Conservation (phyloP, 2,888 invertebrate species). For the Acrobeloides nanus region DNA sequence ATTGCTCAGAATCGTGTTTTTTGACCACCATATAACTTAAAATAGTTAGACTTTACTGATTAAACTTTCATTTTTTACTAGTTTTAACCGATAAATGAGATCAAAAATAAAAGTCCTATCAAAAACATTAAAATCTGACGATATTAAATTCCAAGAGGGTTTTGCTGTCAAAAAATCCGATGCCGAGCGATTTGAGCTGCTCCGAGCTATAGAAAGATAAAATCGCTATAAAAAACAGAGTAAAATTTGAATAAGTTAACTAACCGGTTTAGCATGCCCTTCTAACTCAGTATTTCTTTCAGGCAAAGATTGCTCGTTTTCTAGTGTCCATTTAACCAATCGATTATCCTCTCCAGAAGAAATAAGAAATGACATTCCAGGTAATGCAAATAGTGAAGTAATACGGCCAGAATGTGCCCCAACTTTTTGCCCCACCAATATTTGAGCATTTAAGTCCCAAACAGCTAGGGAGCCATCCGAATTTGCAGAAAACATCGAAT, state of each 20-base stretch:
- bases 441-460: slow-evolving; percentile 71
- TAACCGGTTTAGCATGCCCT: slow-evolving; percentile 57
- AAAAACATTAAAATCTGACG: too few species aligned
- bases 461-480: slow-evolving; percentile 73
- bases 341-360: slow-evolving; percentile 48
- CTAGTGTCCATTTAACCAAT: slow-evolving; percentile 64
- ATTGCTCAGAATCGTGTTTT: too few species aligned
- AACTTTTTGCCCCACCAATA: slow-evolving; percentile 72
- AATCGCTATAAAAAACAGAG: too few species aligned
- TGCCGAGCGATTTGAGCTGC: too few species aligned
- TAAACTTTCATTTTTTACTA: too few species aligned
- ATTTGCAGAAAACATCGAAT: slow-evolving; percentile 40
- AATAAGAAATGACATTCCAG: slow-evolving; percentile 67
- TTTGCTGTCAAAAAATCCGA: too few species aligned
- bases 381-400: slow-evolving; percentile 73
- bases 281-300: slow-evolving; percentile 51
- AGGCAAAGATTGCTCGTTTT: slow-evolving; percentile 72
- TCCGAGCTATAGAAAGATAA: too few species aligned
- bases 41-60: too few species aligned
- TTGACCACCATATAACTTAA: too few species aligned
- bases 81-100: too few species aligned
- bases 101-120: too few species aligned
- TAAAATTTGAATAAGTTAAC: slow-evolving; percentile 6
- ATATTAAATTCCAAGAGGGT: too few species aligned
- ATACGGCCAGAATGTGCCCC: slow-evolving; percentile 71